Conservation (phyloP, 2,888 invertebrate species). For the Drosophila atripex region DNA sequence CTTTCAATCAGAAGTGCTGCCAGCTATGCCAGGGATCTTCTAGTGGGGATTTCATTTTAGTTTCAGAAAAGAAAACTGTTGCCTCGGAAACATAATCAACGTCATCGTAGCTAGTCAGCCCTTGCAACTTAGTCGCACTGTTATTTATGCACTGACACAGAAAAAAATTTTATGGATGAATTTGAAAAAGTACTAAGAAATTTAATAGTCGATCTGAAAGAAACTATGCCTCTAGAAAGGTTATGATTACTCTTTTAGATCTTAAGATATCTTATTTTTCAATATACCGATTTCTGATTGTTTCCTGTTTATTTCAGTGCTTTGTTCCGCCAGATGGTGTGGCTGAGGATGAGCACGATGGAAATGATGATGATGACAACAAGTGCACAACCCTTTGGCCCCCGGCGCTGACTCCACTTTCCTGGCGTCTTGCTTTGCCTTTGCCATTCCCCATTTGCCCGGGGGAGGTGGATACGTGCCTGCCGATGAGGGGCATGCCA, state of each 20-base stretch:
- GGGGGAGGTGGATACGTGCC: conserved; percentile 31
- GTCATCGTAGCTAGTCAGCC: conserved; percentile 52
- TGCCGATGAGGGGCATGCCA: conserved; percentile 50
- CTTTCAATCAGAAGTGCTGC: conserved; percentile 58
- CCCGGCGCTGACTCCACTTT: conserved; percentile 41
- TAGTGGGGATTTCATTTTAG: conserved; percentile 47
- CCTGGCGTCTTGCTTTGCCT: conserved; percentile 42
- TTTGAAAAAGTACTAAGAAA: no score
- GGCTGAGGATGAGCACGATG: conserved; percentile 17
- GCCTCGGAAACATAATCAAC: conserved; percentile 59
- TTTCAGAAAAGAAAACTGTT: conserved; percentile 19
- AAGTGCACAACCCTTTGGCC: conserved; percentile 74
- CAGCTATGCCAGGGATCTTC: conserved; percentile 38
- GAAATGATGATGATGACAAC: conserved; percentile 60
- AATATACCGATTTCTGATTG: background rate
- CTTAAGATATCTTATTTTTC: background rate
- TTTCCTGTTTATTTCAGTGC: conserved; percentile 3
- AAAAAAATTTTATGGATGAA: background rate
- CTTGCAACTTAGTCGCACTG: conserved; percentile 28
- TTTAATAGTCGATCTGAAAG: no score
- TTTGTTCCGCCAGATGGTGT: conserved; percentile 25
- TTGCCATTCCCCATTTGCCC: conserved; percentile 16
- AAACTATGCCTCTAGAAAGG: no score
- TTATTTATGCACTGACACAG: conserved; percentile 39
- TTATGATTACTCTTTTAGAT: no score